A percentile compares a stretch with the other conserved stretches of the same genome.
Evolutionary conservation across 2,888 invertebrate genomes (phyloP).

Genomic region (Escarpia spicata): DNA sequence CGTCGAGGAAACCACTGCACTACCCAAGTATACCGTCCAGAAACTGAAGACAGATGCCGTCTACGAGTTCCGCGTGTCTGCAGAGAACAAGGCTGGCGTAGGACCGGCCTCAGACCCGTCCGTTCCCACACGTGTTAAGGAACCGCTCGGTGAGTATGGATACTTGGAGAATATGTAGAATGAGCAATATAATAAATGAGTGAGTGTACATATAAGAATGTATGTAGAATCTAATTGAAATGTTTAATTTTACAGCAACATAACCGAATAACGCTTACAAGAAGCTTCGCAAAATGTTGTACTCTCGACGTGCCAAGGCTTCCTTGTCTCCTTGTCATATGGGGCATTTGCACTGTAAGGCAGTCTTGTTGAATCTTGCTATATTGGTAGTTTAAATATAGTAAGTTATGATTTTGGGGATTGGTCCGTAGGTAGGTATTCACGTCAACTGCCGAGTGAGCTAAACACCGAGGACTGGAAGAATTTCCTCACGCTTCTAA

Average conservation of each 20-base stretch:
- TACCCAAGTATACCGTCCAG: constrained; percentile 30
- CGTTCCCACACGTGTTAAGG: constrained; percentile 45
- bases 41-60: constrained; percentile 27
- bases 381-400: neutral
- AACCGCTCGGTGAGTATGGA: constrained; percentile 44
- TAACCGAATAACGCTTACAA: too few relatives aligned
- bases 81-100: constrained; percentile 89
- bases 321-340: too few relatives aligned
- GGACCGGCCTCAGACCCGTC: constrained; percentile 71
- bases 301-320: too few relatives aligned
- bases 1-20: constrained; percentile 29
- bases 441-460: neutral
- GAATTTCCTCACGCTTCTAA: neutral
- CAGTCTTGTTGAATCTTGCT: too few relatives aligned
- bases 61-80: constrained; percentile 85
- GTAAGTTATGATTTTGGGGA: neutral
- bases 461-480: neutral
- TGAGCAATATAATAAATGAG: too few relatives aligned
- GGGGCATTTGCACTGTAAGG: too few relatives aligned
- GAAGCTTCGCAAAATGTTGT: too few relatives aligned
- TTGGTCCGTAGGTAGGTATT: neutral
- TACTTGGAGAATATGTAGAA: neutral
- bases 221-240: too few relatives aligned
- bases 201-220: too few relatives aligned
- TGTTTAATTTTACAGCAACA: too few relatives aligned